Conservation (phyloP, 2,113 vertebrate species). For the Trinectes maculatus region DNA sequence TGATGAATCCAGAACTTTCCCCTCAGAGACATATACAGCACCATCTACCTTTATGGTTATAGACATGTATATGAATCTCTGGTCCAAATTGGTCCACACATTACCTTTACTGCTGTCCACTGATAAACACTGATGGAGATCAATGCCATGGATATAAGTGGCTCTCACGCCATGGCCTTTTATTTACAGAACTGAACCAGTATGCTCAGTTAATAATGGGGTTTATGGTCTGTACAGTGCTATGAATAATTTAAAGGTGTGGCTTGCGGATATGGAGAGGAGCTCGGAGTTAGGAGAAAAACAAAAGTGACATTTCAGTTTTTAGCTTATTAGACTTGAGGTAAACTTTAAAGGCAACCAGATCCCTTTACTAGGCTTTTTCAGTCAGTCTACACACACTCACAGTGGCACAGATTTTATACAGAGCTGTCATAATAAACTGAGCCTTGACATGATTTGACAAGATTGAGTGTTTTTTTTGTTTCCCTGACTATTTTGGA, state of each 20-base stretch:
- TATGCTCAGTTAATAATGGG: conserved; percentile 26
- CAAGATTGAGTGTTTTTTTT: neutral
- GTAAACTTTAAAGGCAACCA: conserved; percentile 13
- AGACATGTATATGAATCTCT: neutral
- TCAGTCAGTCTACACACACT: neutral
- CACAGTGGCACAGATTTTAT: neutral
- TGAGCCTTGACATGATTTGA: neutral
- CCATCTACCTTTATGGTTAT: too few relatives aligned
- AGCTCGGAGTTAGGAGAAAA: neutral
- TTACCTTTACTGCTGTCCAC: neutral
- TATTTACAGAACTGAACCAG: conserved; percentile 55
- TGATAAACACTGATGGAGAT: conserved; percentile 29
- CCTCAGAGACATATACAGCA: too few relatives aligned
- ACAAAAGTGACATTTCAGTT: conserved; percentile 22
- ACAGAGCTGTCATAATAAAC: conserved; percentile 12
- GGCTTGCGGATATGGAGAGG: conserved; percentile 13
- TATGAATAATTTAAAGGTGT: conserved; percentile 46
- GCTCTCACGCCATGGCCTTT: conserved; percentile 34
- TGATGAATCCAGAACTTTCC: too few relatives aligned
- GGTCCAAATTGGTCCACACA: neutral
- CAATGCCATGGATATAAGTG: conserved; percentile 39
- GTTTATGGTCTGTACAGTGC: conserved; percentile 21
- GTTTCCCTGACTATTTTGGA: neutral
- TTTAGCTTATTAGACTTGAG: too few relatives aligned
- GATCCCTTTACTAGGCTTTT: neutral